Percentiles rank a stretch among this genome's conserved stretches.
Evolutionary conservation across 2,113 vertebrate genomes (phyloP).

Genomic region (Prochilodus magdalenae): DNA sequence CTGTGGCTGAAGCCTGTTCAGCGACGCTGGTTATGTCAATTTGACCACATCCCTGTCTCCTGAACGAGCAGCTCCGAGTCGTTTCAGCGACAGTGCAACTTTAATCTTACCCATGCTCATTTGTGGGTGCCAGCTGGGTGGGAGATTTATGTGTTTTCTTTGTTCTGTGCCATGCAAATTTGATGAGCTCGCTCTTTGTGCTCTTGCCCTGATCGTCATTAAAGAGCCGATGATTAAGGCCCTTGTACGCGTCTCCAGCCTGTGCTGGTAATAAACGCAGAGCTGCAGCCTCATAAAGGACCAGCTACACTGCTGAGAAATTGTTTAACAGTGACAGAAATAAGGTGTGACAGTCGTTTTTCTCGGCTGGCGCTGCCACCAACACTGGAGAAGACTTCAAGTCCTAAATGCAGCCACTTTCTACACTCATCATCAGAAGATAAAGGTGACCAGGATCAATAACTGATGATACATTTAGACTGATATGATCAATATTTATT

Average conservation of each 20-base stretch:
- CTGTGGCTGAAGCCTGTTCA: background rate
- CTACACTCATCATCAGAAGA: too few species aligned
- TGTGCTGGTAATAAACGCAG: constrained; percentile 5
- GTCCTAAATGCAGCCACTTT: background rate
- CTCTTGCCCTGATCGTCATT: constrained; percentile 25
- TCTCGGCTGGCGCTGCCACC: background rate
- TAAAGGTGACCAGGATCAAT: too few species aligned
- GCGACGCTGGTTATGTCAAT: background rate
- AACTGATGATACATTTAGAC: too few species aligned
- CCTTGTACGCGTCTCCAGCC: background rate
- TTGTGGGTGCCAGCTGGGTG: constrained; percentile 28
- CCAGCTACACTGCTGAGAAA: background rate
- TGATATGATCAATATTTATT: too few species aligned
- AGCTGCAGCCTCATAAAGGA: constrained; percentile 22
- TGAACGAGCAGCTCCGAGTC: background rate
- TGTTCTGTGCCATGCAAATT: constrained; percentile 40
- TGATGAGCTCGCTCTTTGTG: constrained; percentile 20
- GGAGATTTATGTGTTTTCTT: constrained; percentile 33
- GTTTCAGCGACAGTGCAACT: background rate
- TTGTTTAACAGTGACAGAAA: constrained; percentile 16
- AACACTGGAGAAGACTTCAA: background rate
- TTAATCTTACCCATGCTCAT: constrained; percentile 14
- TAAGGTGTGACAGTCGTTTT: background rate
- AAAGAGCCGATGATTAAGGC: constrained; percentile 25
- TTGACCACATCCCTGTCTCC: background rate